Evolutionary conservation across 2,888 invertebrate species (phyloP).

Genomic region (Polydesmus complanatus): DNA sequence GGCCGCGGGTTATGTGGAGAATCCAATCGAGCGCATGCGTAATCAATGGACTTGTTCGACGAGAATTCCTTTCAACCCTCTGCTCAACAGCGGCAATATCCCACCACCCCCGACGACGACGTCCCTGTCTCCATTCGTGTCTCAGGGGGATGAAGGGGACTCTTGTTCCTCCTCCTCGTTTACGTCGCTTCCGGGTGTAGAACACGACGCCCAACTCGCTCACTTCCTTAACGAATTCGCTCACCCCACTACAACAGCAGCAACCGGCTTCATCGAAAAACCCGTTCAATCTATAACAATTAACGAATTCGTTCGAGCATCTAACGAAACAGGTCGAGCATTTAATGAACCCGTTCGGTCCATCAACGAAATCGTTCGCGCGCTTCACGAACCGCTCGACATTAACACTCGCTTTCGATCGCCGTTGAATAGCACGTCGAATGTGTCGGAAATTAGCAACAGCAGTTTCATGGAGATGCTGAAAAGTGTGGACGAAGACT

Average conservation of each 20-base stretch:
- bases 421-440: neutral
- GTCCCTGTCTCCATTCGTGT: neutral
- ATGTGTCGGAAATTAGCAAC: constrained; percentile 9
- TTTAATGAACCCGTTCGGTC: neutral
- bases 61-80: neutral
- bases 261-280: neutral
- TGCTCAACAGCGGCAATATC: neutral
- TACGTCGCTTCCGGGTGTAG: neutral
- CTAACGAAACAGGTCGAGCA: neutral
- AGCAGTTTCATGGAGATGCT: constrained; percentile 1
- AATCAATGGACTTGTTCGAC: neutral
- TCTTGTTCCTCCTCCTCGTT: neutral
- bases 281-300: neutral
- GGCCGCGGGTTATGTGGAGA: constrained; percentile 7
- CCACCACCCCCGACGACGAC: neutral
- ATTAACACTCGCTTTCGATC: neutral
- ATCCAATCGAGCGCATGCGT: constrained; percentile 14
- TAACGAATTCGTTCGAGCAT: neutral
- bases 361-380: neutral
- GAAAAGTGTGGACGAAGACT: neutral
- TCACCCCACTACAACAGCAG: too few relatives aligned
- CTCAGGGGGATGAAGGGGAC: neutral
- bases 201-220: neutral
- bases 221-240: neutral
- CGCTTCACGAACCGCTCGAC: neutral